Base-by-base conservation (phyloP, 2,797 vertebrate genomes). In the Eurystomus glaucurus region DNA sequence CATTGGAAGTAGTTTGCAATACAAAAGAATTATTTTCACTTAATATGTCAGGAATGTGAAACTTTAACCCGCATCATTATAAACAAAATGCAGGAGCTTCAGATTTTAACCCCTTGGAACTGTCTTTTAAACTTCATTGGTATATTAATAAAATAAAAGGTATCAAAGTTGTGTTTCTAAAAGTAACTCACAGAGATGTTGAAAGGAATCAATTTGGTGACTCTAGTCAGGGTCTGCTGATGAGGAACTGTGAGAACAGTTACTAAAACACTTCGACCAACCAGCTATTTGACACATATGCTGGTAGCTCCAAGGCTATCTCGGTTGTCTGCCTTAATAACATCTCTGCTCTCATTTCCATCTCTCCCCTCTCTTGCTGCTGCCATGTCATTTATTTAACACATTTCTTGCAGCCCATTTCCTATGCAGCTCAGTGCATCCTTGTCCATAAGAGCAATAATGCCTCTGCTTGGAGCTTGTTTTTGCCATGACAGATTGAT, bases 401-500 rank as follows among this genome's bases (percentile, higher is more conserved):
- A 37, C 26, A 7, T 90, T 83, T 92, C 92, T 86, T 11, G 3
- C 88, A 90, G 79, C 54, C 76, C 65, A 9, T 79, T 90, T 88
- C 62, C 83, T 70, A 9, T 68, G 80, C 85, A 85, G 72, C 61
- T 84, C 87, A 1, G 31, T 4, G 52, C 61, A 65, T 41, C 90
- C 52, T 51, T n/a, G 78, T 68, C 80, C 39, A 35, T 43, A 58
- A 41, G 23, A 88, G 77, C 94, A 93, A 18, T 26, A 79, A 89
- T 14, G 45, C 80, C 48, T 68, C 68, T 46, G 55, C 83, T 87
- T 39, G 70, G 72, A 90, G 77, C 85, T 74, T 58, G 58, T 4
- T 93, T 94, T 69, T 72, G n/a, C 70, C 29, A 1, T 94, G 92
- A 92, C 96, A 86, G 96, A 85, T 91, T 96, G 94, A 94, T 68